Percentiles rank a stretch among this genome's conserved stretches.
phyloP scores from a whole-genome alignment of 2,113 vertebrate species.

The Cochlearius cochlearius region DNA sequence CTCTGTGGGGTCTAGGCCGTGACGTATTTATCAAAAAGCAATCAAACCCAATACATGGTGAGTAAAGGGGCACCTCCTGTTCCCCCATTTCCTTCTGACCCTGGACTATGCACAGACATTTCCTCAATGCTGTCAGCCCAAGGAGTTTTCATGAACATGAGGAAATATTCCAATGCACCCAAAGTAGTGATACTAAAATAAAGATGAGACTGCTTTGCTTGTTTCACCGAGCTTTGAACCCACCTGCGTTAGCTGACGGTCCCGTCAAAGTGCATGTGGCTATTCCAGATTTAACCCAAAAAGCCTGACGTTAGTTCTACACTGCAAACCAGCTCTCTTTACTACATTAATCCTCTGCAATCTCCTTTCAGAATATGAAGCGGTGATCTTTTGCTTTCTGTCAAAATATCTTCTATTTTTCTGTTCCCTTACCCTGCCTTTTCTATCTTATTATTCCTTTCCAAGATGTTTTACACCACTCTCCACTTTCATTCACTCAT shows the following conservation, averaged over 20 bases:
- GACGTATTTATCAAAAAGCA: not conserved
- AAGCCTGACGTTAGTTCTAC: not conserved
- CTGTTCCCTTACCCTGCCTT: not conserved
- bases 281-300: not conserved
- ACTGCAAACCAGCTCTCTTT: not conserved
- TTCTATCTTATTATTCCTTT: not conserved
- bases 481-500: not conserved
- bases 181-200: constrained; percentile 4
- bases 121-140: not conserved
- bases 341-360: not conserved
- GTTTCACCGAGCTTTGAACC: not conserved
- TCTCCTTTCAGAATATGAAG: not conserved
- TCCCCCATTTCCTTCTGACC: not conserved
- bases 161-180: not conserved
- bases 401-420: not conserved
- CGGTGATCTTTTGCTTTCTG: not conserved
- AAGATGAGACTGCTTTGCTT: not conserved
- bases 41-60: not conserved
- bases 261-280: not conserved
- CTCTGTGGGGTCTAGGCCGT: not conserved
- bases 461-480: not conserved
- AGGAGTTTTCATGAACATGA: not conserved
- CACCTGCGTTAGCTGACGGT: not conserved
- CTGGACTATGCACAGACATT: not conserved
- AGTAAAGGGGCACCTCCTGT: not conserved